These are phyloP conservation scores for Sternarchorhynchus goeldii DNA, from an alignment of 2,797 vertebrate genomes.

Conservation along the genomic window DNA sequence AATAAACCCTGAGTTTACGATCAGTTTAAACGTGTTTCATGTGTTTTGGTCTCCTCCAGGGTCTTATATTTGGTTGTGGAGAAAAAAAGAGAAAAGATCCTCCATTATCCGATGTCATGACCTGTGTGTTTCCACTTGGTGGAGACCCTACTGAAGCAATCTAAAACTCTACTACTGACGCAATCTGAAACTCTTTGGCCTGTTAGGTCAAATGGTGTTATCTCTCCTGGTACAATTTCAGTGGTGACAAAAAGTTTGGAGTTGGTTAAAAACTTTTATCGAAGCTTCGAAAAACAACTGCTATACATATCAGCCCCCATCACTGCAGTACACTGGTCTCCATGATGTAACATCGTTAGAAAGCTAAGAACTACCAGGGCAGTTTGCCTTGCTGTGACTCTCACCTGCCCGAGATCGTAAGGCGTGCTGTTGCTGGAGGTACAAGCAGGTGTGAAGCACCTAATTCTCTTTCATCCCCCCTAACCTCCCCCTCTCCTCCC, in stretches of 20 bases:
- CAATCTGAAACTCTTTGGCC: conserved; percentile 48
- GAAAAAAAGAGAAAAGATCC: conserved; percentile 2
- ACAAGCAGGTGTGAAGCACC: conserved; percentile 44
- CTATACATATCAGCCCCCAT: not conserved
- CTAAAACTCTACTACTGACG: conserved; percentile 39
- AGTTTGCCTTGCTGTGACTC: conserved; percentile 8
- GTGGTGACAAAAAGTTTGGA: conserved; percentile 31
- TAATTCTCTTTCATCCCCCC: conserved; percentile 50
- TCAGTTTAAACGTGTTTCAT: conserved; percentile 38
- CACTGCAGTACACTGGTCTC: not conserved
- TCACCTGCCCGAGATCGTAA: conserved; percentile 35
- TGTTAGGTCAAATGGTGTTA: conserved; percentile 42
- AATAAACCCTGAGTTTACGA: conserved; percentile 29
- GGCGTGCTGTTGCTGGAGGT: conserved; percentile 44
- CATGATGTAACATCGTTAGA: conserved; percentile 10
- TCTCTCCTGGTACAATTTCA: conserved; percentile 45
- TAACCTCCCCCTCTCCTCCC: conserved; percentile 43
- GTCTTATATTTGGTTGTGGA: not conserved
- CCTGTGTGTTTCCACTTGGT: conserved; percentile 22
- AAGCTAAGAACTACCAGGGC: conserved; percentile 7
- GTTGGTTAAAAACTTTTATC: conserved; percentile 7
- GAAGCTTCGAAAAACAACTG: too few species aligned
- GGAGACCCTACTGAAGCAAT: conserved; percentile 38
- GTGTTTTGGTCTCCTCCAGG: conserved; percentile 13
- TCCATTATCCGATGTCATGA: conserved; percentile 27